Conservation (phyloP, 1,140 invertebrate genomes). For the Phymorhynchus buccinoides region DNA sequence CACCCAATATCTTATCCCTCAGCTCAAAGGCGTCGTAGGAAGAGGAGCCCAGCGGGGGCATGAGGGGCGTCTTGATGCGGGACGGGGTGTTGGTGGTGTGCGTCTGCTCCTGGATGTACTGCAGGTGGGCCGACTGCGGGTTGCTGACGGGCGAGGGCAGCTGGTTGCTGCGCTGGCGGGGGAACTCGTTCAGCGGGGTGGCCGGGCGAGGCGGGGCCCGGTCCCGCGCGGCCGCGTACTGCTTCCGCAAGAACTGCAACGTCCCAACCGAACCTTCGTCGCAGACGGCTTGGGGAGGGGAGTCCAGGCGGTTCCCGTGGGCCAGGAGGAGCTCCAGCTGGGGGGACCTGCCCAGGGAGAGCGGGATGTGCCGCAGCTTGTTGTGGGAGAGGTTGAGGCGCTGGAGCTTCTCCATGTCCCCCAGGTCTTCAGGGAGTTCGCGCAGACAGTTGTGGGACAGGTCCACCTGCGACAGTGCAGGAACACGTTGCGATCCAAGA, state of each 20-base stretch:
- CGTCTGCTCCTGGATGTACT: conserved; percentile 73
- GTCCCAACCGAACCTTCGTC: conserved; percentile 68
- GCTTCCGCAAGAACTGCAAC: conserved; percentile 65
- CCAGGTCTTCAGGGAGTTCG: conserved; percentile 66
- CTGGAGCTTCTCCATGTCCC: conserved; percentile 65
- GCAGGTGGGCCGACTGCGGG: conserved; percentile 68
- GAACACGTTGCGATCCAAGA: too few relatives aligned
- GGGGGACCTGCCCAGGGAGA: conserved; percentile 63
- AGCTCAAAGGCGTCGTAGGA: conserved; percentile 63
- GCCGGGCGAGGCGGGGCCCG: conserved; percentile 37
- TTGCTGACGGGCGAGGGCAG: conserved; percentile 65
- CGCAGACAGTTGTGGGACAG: conserved; percentile 70
- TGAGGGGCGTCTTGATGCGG: conserved; percentile 71
- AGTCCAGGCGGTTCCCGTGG: conserved; percentile 61
- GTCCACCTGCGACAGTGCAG: conserved; percentile 65
- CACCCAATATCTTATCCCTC: conserved; percentile 71
- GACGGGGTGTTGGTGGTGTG: conserved; percentile 71
- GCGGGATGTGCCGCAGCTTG: conserved; percentile 66
- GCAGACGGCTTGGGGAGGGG: conserved; percentile 68
- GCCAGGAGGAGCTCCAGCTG: conserved; percentile 67
- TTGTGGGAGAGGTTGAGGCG: conserved; percentile 72
- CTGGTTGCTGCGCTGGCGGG: conserved; percentile 67
- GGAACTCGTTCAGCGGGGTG: conserved; percentile 64
- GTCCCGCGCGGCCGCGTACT: conserved; percentile 49
- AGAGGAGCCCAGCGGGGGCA: conserved; percentile 67